A percentile compares a stretch with the other conserved stretches of the same genome.
These are phyloP conservation scores for Gari tellinella DNA, from an alignment of 2,888 invertebrate genomes.

Conservation along the genomic window DNA sequence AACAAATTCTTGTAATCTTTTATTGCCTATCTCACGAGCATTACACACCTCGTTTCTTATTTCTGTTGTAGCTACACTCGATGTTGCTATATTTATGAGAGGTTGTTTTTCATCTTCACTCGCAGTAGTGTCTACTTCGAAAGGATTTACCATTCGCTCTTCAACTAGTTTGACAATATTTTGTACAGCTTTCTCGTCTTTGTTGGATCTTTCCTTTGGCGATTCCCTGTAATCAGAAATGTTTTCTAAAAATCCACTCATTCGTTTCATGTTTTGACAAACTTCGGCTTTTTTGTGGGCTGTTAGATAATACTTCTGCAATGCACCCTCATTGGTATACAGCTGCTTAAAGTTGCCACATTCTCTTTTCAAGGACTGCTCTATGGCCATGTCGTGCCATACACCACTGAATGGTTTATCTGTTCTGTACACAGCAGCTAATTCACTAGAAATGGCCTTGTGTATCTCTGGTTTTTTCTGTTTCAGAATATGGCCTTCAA, in stretches of 20 bases:
- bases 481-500: conserved; percentile 5
- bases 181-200: conserved; percentile 14
- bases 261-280: background rate
- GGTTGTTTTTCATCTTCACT: conserved; percentile 13
- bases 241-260: conserved; percentile 10
- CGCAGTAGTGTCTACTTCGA: conserved; percentile 22
- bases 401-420: conserved; percentile 25
- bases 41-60: conserved; percentile 6
- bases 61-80: conserved; percentile 10
- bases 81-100: conserved; percentile 32
- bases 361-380: conserved; percentile 28
- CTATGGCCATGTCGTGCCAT: conserved; percentile 37
- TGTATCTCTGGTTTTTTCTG: conserved; percentile 10
- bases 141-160: conserved; percentile 27
- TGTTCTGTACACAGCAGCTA: conserved; percentile 8
- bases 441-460: conserved; percentile 1
- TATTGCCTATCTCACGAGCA: background rate
- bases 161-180: conserved; percentile 11
- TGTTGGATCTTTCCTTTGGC: background rate
- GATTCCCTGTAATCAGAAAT: conserved; percentile 8
- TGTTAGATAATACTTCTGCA: conserved; percentile 32
- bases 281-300: conserved; percentile 29
- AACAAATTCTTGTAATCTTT: conserved; percentile 9
- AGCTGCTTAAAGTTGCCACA: conserved; percentile 27
- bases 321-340: conserved; percentile 20